Conservation (phyloP, 2,113 vertebrate species). For the Piprites chloris region DNA sequence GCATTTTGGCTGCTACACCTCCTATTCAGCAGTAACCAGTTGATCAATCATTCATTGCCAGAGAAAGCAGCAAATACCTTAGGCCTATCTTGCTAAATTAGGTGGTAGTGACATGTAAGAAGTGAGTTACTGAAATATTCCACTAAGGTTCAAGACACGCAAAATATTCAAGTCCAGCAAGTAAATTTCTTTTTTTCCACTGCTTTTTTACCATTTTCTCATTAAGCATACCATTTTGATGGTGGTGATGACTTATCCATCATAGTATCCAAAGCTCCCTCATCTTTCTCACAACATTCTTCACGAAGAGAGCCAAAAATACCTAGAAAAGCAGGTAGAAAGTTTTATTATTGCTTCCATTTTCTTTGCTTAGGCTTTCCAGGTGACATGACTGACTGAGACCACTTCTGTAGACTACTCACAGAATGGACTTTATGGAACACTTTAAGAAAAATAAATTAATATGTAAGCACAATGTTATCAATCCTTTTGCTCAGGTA, state of each 20-base stretch:
- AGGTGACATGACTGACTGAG: not conserved
- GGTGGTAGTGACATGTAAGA: not conserved
- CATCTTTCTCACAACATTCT: not conserved
- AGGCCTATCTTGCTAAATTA: not conserved
- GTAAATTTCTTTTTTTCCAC: not conserved
- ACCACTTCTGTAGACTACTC: not conserved
- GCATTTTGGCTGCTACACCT: not conserved
- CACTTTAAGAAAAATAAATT: not conserved
- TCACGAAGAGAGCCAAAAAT: rapidly evolving
- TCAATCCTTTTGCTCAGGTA: not conserved
- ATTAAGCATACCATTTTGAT: not conserved
- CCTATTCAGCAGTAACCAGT: not conserved
- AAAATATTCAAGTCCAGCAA: not conserved
- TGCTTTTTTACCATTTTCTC: not conserved
- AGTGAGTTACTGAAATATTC: not conserved
- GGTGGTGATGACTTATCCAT: not conserved
- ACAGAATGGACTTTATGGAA: not conserved
- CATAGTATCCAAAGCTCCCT: not conserved
- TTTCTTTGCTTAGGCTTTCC: not conserved
- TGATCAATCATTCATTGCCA: not conserved
- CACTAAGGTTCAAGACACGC: not conserved
- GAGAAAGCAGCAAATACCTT: not conserved
- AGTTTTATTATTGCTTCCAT: not conserved
- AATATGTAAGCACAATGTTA: not conserved
- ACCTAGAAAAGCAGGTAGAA: not conserved